Conservation (phyloP, 2,888 invertebrate species). For the Eristalis arbustorum region DNA sequence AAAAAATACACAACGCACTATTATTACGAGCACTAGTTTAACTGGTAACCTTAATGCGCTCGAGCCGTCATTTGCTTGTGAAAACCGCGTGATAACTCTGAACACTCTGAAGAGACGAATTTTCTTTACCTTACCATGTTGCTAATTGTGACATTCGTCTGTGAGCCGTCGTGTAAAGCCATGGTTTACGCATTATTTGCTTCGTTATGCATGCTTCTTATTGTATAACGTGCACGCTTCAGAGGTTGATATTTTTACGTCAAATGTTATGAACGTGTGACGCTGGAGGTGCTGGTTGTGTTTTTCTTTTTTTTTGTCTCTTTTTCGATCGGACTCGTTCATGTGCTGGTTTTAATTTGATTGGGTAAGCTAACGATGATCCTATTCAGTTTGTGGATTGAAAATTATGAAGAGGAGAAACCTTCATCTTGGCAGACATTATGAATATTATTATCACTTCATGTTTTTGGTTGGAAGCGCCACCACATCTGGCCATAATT, state of each 20-base stretch:
- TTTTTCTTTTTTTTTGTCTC: no score
- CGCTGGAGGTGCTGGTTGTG: no score
- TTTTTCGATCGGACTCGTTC: neutral
- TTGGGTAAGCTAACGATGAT: neutral
- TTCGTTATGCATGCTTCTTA: neutral
- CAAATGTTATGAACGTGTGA: no score
- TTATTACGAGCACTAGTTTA: neutral
- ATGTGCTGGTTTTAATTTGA: neutral
- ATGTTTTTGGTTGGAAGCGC: no score
- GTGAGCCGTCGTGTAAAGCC: neutral
- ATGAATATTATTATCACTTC: neutral
- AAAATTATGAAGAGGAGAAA: no score
- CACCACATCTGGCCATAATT: no score
- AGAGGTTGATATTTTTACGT: neutral
- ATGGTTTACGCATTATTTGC: neutral
- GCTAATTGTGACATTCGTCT: neutral
- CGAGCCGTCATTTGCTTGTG: neutral
- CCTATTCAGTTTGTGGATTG: neutral
- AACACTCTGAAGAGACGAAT: neutral
- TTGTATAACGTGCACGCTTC: constrained; percentile 1
- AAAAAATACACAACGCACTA: neutral
- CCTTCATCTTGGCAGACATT: neutral
- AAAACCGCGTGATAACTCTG: neutral
- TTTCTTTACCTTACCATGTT: neutral
- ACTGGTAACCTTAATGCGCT: constrained; percentile 30